Evolutionary conservation across 2,888 invertebrate species (phyloP).

Genomic region (Pedicia rivosa): DNA sequence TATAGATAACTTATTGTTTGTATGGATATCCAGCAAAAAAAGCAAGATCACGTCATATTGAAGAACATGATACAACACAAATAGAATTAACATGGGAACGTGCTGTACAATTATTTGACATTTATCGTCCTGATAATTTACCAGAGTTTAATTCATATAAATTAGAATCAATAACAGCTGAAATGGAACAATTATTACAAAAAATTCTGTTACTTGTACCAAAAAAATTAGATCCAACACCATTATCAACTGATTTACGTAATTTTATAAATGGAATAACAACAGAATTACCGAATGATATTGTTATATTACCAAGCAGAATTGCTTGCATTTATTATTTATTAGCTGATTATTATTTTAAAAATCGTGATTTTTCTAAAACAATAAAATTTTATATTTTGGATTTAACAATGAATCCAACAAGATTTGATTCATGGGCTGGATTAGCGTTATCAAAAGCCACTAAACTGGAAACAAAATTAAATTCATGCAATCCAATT

Average conservation of each 20-base stretch:
- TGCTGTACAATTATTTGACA: constrained; percentile 60
- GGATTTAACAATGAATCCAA: constrained; percentile 67
- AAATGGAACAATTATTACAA: constrained; percentile 58
- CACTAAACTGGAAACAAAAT: constrained; percentile 58
- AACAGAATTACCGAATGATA: constrained; percentile 37
- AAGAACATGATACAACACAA: constrained; percentile 50
- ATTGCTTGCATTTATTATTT: constrained; percentile 70
- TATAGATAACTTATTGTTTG: constrained; percentile 51
- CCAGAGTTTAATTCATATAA: constrained; percentile 68
- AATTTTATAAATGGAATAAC: constrained; percentile 49
- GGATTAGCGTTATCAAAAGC: constrained; percentile 69
- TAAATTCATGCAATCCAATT: constrained; percentile 54
- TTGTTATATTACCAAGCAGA: constrained; percentile 38
- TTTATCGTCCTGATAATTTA: constrained; percentile 59
- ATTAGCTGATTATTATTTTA: constrained; percentile 86
- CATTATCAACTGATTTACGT: constrained; percentile 42
- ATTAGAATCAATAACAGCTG: constrained; percentile 61
- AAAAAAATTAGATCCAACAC: constrained; percentile 45
- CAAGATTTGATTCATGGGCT: constrained; percentile 84
- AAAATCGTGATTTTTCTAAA: constrained; percentile 58
- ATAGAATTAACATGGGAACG: constrained; percentile 55
- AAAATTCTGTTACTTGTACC: constrained; percentile 55
- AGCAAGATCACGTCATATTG: constrained; percentile 31
- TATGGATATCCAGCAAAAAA: constrained; percentile 68
- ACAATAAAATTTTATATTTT: constrained; percentile 68